phyloP scores from a whole-genome alignment of 1,140 invertebrate genomes.

The Drosophila saltans region DNA sequence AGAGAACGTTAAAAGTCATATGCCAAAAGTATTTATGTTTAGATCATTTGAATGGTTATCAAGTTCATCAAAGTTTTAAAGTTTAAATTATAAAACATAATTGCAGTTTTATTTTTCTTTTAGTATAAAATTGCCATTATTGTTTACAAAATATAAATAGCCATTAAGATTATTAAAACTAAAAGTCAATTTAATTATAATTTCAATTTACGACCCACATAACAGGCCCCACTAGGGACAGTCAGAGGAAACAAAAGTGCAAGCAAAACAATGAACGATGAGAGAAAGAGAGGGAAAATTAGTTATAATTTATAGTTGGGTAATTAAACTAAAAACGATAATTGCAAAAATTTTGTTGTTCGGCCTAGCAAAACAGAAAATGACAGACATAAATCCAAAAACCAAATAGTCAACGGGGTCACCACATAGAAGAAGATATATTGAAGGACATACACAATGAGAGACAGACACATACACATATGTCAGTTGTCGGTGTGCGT shows the following conservation, averaged over 20 bases:
- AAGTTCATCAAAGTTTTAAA: too few relatives aligned
- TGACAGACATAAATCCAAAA: constrained; percentile 29
- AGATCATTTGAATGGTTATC: too few relatives aligned
- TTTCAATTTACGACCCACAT: constrained; percentile 29
- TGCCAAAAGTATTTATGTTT: too few relatives aligned
- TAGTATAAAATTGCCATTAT: not conserved
- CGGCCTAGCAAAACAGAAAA: constrained; percentile 16
- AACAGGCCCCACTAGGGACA: not conserved
- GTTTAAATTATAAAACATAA: too few relatives aligned
- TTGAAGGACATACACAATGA: constrained; percentile 38
- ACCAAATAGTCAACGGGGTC: constrained; percentile 37
- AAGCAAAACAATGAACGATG: too few relatives aligned
- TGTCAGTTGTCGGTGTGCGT: not conserved
- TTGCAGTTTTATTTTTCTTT: too few relatives aligned
- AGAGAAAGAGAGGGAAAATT: constrained; percentile 18
- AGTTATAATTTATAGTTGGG: constrained; percentile 43
- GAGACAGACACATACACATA: not conserved
- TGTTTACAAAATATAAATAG: not conserved
- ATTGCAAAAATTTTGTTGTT: constrained; percentile 17
- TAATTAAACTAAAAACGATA: constrained; percentile 60
- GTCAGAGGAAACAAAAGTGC: not conserved
- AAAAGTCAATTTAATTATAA: constrained; percentile 18
- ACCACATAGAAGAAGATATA: constrained; percentile 38
- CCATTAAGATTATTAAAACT: constrained; percentile 4
- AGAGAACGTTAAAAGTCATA: too few relatives aligned